Evolutionary conservation across 2,888 invertebrate genomes (phyloP).

Genomic region (Synanthedon formicaeformis): DNA sequence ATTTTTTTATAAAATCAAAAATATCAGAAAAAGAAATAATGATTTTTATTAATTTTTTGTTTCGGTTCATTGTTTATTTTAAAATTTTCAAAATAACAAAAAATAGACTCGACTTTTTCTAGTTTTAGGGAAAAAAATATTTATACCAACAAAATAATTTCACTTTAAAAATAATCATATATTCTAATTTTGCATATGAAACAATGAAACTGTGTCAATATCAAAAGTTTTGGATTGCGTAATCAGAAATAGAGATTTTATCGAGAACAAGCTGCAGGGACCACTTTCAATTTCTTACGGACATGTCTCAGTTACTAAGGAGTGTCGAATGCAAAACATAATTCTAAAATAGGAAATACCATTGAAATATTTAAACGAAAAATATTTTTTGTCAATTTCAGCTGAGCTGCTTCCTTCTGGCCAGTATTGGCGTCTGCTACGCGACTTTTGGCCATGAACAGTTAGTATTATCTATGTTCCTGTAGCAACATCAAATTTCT

Average conservation of each 20-base stretch:
- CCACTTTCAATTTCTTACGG: conserved; percentile 25
- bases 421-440: conserved; percentile 55
- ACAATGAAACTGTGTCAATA: no score
- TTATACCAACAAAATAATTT: no score
- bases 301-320: neutral
- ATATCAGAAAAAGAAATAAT: no score
- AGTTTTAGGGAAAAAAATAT: no score
- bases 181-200: no score
- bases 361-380: neutral
- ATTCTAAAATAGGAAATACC: neutral
- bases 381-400: conserved; percentile 39
- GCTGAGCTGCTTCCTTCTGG: conserved; percentile 57
- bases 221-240: conserved; percentile 4
- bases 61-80: no score
- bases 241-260: conserved; percentile 15
- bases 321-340: neutral
- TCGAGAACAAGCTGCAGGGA: conserved; percentile 12
- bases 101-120: no score
- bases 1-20: no score
- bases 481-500: conserved; percentile 11
- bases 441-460: conserved; percentile 62
- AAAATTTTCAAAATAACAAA: no score
- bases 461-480: conserved; percentile 49
- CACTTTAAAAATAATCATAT: no score
- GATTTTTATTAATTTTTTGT: no score